Base-by-base conservation (phyloP, 2,113 vertebrate genomes). In the Scomber japonicus region DNA sequence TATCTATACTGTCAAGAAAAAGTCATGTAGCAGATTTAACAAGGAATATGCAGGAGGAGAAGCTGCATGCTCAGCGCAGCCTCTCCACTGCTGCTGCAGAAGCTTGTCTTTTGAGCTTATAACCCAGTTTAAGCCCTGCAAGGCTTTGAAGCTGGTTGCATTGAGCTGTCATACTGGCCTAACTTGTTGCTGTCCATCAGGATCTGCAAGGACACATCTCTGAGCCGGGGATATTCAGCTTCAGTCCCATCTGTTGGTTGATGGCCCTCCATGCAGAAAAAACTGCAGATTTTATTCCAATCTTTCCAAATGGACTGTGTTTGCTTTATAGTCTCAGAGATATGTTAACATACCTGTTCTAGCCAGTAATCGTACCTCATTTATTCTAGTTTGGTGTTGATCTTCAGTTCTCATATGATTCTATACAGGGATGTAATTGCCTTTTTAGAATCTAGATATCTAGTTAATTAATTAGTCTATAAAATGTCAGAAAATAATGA, bases 1-100 rank as follows among this genome's bases (percentile, higher is more conserved):
- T 88, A 86, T 90, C 51, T 53, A 91, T 85, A 78, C 62, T 24
- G 86, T 88, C 89, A 88, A 77, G 74, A 81, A 51, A 78, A 60
- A 83, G 79, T 57, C 69, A 30, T 82, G 69, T 17, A 55, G 72
- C 49, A 59, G 40, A 59, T 71, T 85, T 76, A 89, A 86, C 80
- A 13, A 81, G 64, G 69, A 73, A 70, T 49, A 17, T 76, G 72
- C 6, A 16, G 49, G 27, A 24, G 50, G 19, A 71, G 57, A 53
- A 64, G 64, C 62, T 67, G 78, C 49, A 6, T 17, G 24, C 78
- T 80, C 69, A 44, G 72, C 71, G 56, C 54, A 63, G n/a, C 35
- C 45, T 50, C 51, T 76, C 31, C 59, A 5, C 31, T 11, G 31
- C 50, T 10, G 19, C 76, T 51, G 70, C 51, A 66, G 67, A 63